A percentile compares a stretch with the other conserved stretches of the same genome.
Conservation (phyloP, 2,797 vertebrate genomes). For the Microchirus variegatus region DNA sequence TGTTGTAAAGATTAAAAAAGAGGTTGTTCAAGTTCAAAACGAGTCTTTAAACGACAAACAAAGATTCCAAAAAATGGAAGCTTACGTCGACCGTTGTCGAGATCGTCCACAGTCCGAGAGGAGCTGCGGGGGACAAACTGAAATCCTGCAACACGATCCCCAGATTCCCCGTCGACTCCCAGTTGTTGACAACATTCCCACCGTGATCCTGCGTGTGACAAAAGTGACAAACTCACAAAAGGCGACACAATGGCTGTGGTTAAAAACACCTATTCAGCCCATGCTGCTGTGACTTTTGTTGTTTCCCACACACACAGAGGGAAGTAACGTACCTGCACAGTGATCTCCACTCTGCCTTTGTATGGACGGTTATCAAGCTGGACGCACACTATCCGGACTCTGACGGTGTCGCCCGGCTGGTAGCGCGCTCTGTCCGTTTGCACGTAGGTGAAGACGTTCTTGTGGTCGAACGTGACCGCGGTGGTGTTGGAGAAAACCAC, state of each 20-base stretch:
- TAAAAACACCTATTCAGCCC: constrained; percentile 4
- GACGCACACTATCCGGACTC: constrained; percentile 57
- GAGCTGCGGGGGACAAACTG: constrained; percentile 30
- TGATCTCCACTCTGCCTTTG: constrained; percentile 51
- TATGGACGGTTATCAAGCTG: constrained; percentile 59
- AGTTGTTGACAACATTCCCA: constrained; percentile 25
- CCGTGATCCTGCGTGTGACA: constrained; percentile 63
- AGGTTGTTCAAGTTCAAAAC: too few relatives aligned
- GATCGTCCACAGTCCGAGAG: constrained; percentile 63
- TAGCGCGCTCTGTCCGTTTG: constrained; percentile 69
- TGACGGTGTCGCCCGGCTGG: constrained; percentile 62
- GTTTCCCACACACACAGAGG: constrained; percentile 1
- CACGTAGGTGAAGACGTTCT: constrained; percentile 61
- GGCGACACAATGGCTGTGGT: background rate
- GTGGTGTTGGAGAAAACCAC: constrained; percentile 69
- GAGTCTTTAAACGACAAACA: too few relatives aligned
- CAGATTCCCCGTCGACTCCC: constrained; percentile 48
- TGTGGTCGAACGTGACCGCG: constrained; percentile 41
- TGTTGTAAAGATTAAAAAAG: constrained; percentile 32
- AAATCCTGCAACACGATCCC: constrained; percentile 64
- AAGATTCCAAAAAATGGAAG: constrained; percentile 4
- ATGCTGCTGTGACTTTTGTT: constrained; percentile 31
- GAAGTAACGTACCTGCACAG: constrained; percentile 52
- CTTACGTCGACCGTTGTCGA: constrained; percentile 56
- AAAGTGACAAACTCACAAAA: constrained; percentile 26